A percentile compares a stretch with the other conserved stretches of the same genome.
Evolutionary conservation across 2,113 vertebrate species (phyloP).

Genomic region (Megaceryle torquata): DNA sequence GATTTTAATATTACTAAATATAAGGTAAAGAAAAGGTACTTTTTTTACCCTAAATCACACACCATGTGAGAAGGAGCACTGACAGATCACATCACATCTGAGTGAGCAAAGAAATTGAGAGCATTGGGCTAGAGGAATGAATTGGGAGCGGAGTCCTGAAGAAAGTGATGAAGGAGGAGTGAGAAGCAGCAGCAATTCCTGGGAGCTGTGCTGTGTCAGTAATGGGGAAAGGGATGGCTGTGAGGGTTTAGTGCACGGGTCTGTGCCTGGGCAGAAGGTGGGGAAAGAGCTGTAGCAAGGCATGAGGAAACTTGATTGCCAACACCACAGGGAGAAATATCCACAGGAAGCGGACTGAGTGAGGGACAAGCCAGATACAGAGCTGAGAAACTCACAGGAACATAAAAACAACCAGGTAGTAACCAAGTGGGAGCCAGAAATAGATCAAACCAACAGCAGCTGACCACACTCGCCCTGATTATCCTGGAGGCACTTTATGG

Average conservation of each 20-base stretch:
- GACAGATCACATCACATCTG: not conserved
- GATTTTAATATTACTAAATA: not conserved
- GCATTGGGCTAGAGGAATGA: not conserved
- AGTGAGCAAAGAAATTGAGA: not conserved
- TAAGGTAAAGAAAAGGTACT: not conserved
- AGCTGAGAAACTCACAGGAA: not conserved
- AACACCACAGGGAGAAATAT: not conserved
- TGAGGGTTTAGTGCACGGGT: accelerated
- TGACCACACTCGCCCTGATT: not conserved
- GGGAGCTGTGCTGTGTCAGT: not conserved
- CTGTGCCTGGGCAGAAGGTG: not conserved
- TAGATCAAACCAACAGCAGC: not conserved
- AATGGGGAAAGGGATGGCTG: not conserved
- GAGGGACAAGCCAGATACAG: not conserved
- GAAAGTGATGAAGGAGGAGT: not conserved
- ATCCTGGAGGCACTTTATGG: not conserved
- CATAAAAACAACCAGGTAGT: not conserved
- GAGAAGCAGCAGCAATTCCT: not conserved
- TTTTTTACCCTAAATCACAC: not conserved
- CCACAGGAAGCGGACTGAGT: accelerated
- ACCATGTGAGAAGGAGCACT: not conserved
- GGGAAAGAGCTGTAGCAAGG: not conserved
- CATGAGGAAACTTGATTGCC: not conserved
- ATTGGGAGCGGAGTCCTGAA: not conserved
- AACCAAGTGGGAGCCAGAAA: not conserved